phyloP scores from a whole-genome alignment of 2,113 vertebrate genomes.

The Tupaia tana region DNA sequence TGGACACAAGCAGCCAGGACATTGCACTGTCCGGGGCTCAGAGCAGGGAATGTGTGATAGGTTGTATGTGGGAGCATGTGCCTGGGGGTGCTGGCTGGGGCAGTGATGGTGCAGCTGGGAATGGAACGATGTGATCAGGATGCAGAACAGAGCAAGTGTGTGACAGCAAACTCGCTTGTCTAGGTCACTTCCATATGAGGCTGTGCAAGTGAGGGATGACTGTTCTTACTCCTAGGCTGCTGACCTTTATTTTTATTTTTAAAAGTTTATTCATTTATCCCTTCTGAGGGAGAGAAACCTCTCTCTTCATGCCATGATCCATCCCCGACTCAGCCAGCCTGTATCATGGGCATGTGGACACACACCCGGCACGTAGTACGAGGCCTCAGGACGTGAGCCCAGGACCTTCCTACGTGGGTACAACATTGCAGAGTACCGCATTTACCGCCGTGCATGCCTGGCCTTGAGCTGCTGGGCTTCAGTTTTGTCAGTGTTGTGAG shows the following conservation, averaged over 20 bases:
- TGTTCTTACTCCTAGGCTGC: not conserved
- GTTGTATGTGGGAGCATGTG: not conserved
- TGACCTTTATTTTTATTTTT: not conserved
- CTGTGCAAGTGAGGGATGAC: not conserved
- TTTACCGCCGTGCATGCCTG: no score
- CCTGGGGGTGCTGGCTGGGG: not conserved
- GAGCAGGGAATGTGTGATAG: not conserved
- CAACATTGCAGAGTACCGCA: no score
- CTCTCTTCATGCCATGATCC: not conserved
- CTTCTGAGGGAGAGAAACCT: no score
- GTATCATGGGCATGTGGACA: no score
- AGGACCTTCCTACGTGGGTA: not conserved
- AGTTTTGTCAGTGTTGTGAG: no score
- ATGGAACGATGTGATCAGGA: not conserved
- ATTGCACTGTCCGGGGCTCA: not conserved
- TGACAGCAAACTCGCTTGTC: not conserved
- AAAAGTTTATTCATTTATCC: no score
- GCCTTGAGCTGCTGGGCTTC: no score
- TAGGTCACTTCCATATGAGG: not conserved
- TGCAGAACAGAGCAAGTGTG: not conserved
- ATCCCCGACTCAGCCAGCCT: no score
- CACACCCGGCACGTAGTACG: no score
- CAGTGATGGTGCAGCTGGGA: not conserved
- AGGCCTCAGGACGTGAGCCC: not conserved
- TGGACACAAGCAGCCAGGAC: not conserved